Evolutionary conservation across 2,797 vertebrate species (phyloP).

Genomic region (Fundulus diaphanus): DNA sequence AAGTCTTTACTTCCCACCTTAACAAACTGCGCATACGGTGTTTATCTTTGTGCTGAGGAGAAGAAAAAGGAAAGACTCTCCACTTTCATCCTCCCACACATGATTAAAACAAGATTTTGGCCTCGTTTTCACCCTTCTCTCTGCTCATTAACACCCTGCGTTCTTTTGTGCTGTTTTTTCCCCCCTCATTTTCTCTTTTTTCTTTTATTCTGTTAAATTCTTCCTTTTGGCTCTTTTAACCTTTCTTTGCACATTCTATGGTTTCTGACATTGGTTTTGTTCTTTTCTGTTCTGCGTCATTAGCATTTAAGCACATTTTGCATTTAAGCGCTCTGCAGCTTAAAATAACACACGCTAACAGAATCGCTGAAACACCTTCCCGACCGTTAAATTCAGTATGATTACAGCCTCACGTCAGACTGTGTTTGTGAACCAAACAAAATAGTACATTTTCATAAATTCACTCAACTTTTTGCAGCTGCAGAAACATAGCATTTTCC

Average conservation of each 20-base stretch:
- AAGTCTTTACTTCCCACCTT: conserved; percentile 19
- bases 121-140: conserved; percentile 56
- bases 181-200: conserved; percentile 4
- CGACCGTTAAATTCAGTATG: background rate
- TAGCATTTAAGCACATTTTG: conserved; percentile 1
- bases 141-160: conserved; percentile 43
- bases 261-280: conserved; percentile 1
- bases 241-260: conserved; percentile 15
- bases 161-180: conserved; percentile 15
- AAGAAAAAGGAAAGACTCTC: conserved; percentile 21
- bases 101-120: conserved; percentile 55
- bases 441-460: background rate
- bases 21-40: conserved; percentile 20
- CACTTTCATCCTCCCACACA: conserved; percentile 64
- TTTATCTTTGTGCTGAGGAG: conserved; percentile 18
- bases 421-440: background rate
- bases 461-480: background rate
- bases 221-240: conserved; percentile 4
- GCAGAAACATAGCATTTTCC: background rate
- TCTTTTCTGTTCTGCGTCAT: conserved; percentile 12
- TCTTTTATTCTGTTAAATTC: conserved; percentile 18
- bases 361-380: background rate
- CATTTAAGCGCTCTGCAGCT: background rate
- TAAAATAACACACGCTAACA: background rate
- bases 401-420: background rate